A percentile compares a stretch with the other conserved stretches of the same genome.
phyloP scores from a whole-genome alignment of 2,888 invertebrate species.

The Mythimna albipuncta region DNA sequence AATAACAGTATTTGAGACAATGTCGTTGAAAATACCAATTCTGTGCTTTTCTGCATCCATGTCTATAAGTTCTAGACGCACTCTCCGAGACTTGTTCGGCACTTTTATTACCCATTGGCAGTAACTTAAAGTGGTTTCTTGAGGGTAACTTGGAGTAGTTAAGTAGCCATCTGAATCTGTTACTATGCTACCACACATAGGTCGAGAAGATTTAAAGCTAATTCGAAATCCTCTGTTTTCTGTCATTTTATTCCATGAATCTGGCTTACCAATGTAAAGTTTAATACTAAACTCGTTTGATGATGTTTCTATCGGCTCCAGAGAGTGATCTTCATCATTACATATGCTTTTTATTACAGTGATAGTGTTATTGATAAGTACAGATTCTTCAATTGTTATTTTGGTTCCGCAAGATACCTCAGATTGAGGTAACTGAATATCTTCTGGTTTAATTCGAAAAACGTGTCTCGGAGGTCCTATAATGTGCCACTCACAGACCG shows the following conservation, averaged over 20 bases:
- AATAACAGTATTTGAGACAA: conserved; percentile 81
- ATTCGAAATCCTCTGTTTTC: conserved; percentile 91
- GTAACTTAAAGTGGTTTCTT: conserved; percentile 75
- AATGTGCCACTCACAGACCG: conserved; percentile 94
- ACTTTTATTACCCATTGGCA: conserved; percentile 82
- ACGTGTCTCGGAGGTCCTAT: conserved; percentile 78
- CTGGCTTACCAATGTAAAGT: conserved; percentile 77
- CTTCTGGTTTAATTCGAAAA: conserved; percentile 74
- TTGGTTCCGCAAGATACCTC: conserved; percentile 79
- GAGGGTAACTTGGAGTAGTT: conserved; percentile 93
- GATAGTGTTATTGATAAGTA: conserved; percentile 74
- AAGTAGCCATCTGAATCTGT: conserved; percentile 92
- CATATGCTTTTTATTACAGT: conserved; percentile 76
- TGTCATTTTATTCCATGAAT: conserved; percentile 74
- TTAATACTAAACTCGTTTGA: conserved; percentile 79
- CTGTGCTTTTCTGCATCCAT: conserved; percentile 78
- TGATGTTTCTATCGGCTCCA: conserved; percentile 73
- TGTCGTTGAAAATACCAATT: conserved; percentile 90
- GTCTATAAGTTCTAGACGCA: conserved; percentile 89
- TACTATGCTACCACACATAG: conserved; percentile 93
- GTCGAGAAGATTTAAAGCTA: conserved; percentile 90
- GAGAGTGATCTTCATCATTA: conserved; percentile 59
- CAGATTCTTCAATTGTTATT: conserved; percentile 79
- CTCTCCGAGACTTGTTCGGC: conserved; percentile 81
- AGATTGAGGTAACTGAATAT: conserved; percentile 75